phyloP scores from a whole-genome alignment of 2,888 invertebrate genomes.

The Agonopterix heracliana region DNA sequence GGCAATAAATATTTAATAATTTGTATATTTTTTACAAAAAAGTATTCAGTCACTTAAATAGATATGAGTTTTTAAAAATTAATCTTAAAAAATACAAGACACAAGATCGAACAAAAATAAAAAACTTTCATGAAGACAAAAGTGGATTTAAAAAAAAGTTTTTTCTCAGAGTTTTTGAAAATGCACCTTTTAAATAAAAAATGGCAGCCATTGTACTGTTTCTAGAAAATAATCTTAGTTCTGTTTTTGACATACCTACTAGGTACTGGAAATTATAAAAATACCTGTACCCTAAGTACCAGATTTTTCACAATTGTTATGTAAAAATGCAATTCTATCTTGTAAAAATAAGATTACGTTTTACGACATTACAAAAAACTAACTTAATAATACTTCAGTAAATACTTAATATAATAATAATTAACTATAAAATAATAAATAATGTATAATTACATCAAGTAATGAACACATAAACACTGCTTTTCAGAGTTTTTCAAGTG shows the following conservation, averaged over 20 bases:
- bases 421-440: slow-evolving; percentile 8
- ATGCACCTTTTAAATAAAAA: background rate
- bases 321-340: background rate
- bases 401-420: slow-evolving; percentile 6
- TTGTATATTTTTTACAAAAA: slow-evolving; percentile 1
- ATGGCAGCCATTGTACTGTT: background rate
- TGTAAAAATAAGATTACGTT: too few relatives aligned
- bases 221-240: background rate
- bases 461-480: slow-evolving; percentile 7
- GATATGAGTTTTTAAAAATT: background rate
- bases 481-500: background rate
- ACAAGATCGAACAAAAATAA: background rate
- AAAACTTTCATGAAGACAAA: background rate
- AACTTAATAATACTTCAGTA: slow-evolving; percentile 5
- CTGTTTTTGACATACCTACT: too few relatives aligned
- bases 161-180: background rate
- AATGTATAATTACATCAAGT: slow-evolving; percentile 11
- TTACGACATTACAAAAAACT: background rate
- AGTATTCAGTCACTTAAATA: background rate
- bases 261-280: too few relatives aligned
- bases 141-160: background rate
- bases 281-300: background rate
- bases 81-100: background rate
- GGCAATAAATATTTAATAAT: slow-evolving; percentile 32
- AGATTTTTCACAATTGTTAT: background rate